Percentiles rank a stretch among this genome's conserved stretches.
Conservation (phyloP, 2,888 invertebrate species). For the Norana najaformis region DNA sequence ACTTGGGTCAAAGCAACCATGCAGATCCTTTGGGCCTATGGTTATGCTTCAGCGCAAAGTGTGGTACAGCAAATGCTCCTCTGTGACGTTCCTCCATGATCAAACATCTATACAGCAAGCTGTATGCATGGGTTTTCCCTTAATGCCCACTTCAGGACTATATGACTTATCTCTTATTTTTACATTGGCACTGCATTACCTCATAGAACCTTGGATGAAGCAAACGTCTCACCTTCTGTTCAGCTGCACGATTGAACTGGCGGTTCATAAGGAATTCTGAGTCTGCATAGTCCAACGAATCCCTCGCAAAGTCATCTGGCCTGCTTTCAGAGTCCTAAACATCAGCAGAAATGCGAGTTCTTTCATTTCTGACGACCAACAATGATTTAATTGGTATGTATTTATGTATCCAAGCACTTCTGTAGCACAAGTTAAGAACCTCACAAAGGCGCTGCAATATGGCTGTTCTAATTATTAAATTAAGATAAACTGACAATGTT, state of each 20-base stretch:
- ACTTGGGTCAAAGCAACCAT: neutral
- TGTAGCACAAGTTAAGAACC: too few relatives aligned
- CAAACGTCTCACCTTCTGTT: neutral
- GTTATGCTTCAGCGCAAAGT: neutral
- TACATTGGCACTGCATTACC: neutral
- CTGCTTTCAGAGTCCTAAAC: conserved; percentile 13
- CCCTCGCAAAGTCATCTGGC: neutral
- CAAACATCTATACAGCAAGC: neutral
- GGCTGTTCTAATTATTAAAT: too few relatives aligned
- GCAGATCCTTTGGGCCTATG: neutral
- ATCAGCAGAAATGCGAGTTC: neutral
- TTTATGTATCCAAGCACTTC: too few relatives aligned
- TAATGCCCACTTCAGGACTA: neutral
- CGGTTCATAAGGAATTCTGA: neutral
- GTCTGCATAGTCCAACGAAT: conserved; percentile 13
- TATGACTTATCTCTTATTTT: neutral
- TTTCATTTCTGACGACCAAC: neutral
- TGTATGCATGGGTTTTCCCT: neutral
- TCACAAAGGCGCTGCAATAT: too few relatives aligned
- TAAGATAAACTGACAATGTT: too few relatives aligned
- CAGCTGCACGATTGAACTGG: neutral
- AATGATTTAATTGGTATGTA: neutral
- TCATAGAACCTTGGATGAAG: neutral
- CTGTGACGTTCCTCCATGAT: too few relatives aligned
- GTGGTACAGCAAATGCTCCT: too few relatives aligned